Conservation (phyloP, 1,140 invertebrate genomes). For the Apolygus lucorum region DNA sequence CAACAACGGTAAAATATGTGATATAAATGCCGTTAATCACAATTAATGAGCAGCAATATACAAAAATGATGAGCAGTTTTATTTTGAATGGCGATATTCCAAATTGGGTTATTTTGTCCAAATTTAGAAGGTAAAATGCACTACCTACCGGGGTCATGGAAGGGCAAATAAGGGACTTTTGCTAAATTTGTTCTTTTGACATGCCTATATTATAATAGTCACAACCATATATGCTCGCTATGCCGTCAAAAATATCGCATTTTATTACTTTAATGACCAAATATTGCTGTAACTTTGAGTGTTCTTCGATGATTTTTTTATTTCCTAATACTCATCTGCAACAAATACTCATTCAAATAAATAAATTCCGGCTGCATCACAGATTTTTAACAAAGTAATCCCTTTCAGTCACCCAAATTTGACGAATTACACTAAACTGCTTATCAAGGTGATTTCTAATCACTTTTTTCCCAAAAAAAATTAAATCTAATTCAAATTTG, state of each 20-base stretch:
- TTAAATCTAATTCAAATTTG: no score
- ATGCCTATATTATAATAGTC: not conserved
- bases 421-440: no score
- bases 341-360: no score
- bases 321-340: no score
- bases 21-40: conserved; percentile 4
- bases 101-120: not conserved
- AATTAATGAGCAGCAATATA: conserved; percentile 13
- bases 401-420: no score
- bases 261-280: not conserved
- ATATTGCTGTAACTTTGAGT: not conserved
- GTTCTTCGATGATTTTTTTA: not conserved
- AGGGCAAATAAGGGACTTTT: no score
- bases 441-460: no score
- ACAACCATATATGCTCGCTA: not conserved
- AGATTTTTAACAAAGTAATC: no score
- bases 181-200: no score
- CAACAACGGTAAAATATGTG: not conserved
- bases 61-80: conserved; percentile 4
- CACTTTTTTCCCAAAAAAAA: no score
- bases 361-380: no score
- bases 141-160: no score
- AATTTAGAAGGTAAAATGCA: not conserved
- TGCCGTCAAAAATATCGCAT: not conserved
- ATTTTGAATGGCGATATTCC: not conserved